Base-by-base conservation (phyloP, 2,797 vertebrate genomes). In the Melopsittacus undulatus region DNA sequence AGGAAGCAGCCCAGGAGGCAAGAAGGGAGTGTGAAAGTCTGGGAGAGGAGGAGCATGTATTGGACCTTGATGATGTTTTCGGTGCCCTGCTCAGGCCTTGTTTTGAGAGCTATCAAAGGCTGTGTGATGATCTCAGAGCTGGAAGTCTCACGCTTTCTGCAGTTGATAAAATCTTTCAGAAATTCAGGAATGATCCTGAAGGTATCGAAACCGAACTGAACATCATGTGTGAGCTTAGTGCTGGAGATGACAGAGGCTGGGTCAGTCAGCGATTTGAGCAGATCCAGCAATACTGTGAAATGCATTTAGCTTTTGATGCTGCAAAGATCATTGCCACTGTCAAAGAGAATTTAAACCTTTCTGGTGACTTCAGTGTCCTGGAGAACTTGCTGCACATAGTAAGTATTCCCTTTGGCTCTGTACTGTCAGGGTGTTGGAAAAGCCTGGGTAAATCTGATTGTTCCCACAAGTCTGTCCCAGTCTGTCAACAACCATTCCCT, bases 241-340 rank as follows among this genome's bases (percentile, higher is more conserved):
- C 63, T 13, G 68, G 43, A 7, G 89, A 96, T 14, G 62, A 72
- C 18, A 96, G 63, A 23, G 81, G 20, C 20, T 99, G 99, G 99
- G 96, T 99, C 83, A 49, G 75, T 34, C 90, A 48, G 51, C 97
- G 99, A 15, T 95, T 98, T 20, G 94, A 97, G 74, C 99, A 99
- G 97, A 98, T 99, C 16, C 96, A 98, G 72, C 98, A 99, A 52
- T 99, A 99, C 94, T 98, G 99, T 5, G 98, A 99, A 87, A 98
- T 99, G 95, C 97, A 99, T 97, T 97, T 98, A 3, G 98, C 98
- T n/a, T 97, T 98, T 23, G 95, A 97, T 23, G 98, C 98, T 6
- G 99, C 98, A 22, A 85, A 97, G 88, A 97, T 98, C 62, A 99
- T 99, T 94, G 95, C 95, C 89, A 87, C 3, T 3, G 98, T 99